These are phyloP conservation scores for Argynnis bischoffii DNA, from an alignment of 2,888 invertebrate genomes.

Conservation along the genomic window DNA sequence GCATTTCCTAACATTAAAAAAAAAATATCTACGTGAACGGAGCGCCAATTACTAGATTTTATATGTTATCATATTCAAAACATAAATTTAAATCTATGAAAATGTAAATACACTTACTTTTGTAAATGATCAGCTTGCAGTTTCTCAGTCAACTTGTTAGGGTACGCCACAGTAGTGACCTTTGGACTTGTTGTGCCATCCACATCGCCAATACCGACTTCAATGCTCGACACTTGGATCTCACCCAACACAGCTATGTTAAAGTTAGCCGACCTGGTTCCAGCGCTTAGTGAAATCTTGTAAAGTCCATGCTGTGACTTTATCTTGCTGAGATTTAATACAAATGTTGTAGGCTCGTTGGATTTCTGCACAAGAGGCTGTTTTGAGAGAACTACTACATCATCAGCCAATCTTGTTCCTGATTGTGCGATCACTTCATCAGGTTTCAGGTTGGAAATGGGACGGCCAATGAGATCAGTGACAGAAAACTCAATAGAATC, in stretches of 20 bases:
- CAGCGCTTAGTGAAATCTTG: slow-evolving; percentile 89
- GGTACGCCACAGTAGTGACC: slow-evolving; percentile 87
- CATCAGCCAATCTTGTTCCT: slow-evolving; percentile 87
- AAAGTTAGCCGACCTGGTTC: slow-evolving; percentile 82
- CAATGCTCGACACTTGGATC: slow-evolving; percentile 88
- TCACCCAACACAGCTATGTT: slow-evolving; percentile 88
- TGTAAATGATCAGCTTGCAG: slow-evolving; percentile 95
- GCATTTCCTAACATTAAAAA: too few relatives aligned
- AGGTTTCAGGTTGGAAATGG: slow-evolving; percentile 83
- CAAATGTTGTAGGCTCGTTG: slow-evolving; percentile 86
- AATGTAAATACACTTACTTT: slow-evolving; percentile 75
- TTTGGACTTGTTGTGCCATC: slow-evolving; percentile 94
- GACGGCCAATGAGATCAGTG: slow-evolving; percentile 88
- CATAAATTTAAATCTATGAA: too few relatives aligned
- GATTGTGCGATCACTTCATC: slow-evolving; percentile 89
- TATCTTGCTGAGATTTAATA: slow-evolving; percentile 88
- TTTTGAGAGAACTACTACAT: slow-evolving; percentile 88
- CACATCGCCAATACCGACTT: slow-evolving; percentile 94
- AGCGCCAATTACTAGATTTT: too few relatives aligned
- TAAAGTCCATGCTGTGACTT: slow-evolving; percentile 94
- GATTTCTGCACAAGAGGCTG: slow-evolving; percentile 80
- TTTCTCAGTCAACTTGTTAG: slow-evolving; percentile 85
- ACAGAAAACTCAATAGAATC: slow-evolving; percentile 88
- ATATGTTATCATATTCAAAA: too few relatives aligned
- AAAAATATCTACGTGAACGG: too few relatives aligned